These are phyloP conservation scores for Leptogaster cylindrica DNA, from an alignment of 2,888 invertebrate species.

Conservation along the genomic window DNA sequence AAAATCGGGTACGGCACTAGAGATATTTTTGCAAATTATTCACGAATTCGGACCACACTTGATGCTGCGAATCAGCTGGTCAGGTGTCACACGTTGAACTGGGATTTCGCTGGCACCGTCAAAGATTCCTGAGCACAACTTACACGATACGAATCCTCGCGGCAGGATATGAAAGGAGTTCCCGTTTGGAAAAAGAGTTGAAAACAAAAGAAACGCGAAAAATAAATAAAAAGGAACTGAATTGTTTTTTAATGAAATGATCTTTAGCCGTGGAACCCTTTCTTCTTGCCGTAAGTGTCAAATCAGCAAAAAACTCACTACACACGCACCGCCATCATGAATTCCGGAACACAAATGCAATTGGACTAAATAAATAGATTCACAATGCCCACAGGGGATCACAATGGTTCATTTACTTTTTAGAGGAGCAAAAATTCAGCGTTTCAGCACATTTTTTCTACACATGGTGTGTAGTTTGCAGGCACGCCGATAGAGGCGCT, in stretches of 20 bases:
- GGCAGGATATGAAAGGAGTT: slow-evolving; percentile 32
- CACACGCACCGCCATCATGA: slow-evolving; percentile 44
- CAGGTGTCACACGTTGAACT: slow-evolving; percentile 20
- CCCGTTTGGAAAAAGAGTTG: background rate
- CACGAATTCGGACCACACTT: slow-evolving; percentile 6
- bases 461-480: no score
- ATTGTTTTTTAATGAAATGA: no score
- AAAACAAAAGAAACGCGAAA: background rate
- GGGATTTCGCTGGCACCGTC: slow-evolving; percentile 17
- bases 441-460: no score
- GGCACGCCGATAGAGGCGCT: no score
- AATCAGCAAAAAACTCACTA: slow-evolving; percentile 31
- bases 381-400: no score
- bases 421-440: no score
- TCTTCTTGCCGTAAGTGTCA: slow-evolving; percentile 25
- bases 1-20: no score
- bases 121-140: slow-evolving; percentile 3
- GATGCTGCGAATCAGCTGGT: slow-evolving; percentile 20
- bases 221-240: slow-evolving; percentile 15
- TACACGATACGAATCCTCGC: slow-evolving; percentile 47
- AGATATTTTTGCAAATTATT: background rate
- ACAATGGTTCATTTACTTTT: no score
- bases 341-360: slow-evolving; percentile 37
- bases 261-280: slow-evolving; percentile 11
- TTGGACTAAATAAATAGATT: background rate